Conservation (phyloP, 2,888 invertebrate genomes). For the Pristionchus entomophagus region DNA sequence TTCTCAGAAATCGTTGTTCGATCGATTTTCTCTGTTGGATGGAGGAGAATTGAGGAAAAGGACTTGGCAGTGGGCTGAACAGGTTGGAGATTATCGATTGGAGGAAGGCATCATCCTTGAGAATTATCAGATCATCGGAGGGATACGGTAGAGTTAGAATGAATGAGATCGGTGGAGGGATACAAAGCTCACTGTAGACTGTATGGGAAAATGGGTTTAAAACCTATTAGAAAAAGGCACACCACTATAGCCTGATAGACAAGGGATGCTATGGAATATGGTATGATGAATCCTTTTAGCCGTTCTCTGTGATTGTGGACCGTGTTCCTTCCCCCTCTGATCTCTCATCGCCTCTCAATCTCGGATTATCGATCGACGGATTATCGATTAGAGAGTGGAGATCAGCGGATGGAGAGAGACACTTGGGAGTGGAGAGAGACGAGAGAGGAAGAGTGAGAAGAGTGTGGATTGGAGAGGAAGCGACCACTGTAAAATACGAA, state of each 20-base stretch:
- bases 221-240: too few species aligned
- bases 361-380: slow-evolving; percentile 29
- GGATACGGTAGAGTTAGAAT: background rate
- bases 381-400: slow-evolving; percentile 37
- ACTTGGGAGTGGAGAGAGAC: slow-evolving; percentile 14
- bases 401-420: slow-evolving; percentile 40
- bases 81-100: slow-evolving; percentile 4
- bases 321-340: background rate
- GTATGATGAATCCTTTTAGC: background rate
- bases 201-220: too few species aligned
- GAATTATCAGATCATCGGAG: background rate
- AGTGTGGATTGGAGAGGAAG: slow-evolving; percentile 9
- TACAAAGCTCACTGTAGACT: too few species aligned
- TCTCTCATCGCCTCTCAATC: slow-evolving; percentile 9
- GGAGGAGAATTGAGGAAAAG: slow-evolving; percentile 43
- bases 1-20: slow-evolving; percentile 17
- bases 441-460: slow-evolving; percentile 17
- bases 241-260: too few species aligned
- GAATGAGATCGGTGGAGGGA: too few species aligned
- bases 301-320: slow-evolving; percentile 35
- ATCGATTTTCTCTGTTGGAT: background rate
- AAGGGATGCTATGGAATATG: background rate
- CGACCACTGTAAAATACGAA: background rate
- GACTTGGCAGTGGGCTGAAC: slow-evolving; percentile 22
- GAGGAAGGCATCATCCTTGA: background rate